Conservation (phyloP, 2,797 vertebrate species). For the Streptopelia turtur region DNA sequence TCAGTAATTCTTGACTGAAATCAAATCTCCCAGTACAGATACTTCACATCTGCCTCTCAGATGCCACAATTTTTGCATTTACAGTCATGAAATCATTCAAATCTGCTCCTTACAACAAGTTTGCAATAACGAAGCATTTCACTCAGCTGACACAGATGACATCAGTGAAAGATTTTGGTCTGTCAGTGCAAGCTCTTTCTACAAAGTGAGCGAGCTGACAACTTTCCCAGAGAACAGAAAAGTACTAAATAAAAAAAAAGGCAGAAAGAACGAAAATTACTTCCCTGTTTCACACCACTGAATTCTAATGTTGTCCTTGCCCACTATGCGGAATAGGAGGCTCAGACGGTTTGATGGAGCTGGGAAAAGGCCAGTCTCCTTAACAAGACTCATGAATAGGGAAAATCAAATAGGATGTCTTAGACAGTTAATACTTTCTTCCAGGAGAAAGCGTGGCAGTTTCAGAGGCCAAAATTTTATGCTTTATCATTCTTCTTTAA, state of each 20-base stretch:
- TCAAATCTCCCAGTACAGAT: background rate
- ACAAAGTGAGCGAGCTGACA: background rate
- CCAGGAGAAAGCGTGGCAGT: background rate
- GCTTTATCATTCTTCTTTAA: background rate
- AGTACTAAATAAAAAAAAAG: background rate
- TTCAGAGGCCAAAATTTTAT: background rate
- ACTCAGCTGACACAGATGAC: background rate
- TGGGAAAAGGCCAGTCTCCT: background rate
- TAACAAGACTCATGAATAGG: background rate
- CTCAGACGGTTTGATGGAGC: background rate
- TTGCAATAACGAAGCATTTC: background rate
- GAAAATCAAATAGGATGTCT: background rate
- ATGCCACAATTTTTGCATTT: background rate
- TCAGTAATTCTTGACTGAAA: background rate
- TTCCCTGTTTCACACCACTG: background rate
- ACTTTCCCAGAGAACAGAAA: background rate
- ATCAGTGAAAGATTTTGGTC: background rate
- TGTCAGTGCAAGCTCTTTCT: background rate
- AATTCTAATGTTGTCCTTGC: background rate
- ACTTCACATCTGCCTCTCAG: background rate
- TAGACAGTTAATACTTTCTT: background rate
- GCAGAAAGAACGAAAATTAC: background rate
- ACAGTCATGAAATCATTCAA: background rate
- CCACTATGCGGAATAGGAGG: background rate
- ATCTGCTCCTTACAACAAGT: background rate